Base-by-base conservation (phyloP, 2,888 invertebrate species). In the Tipula unca region DNA sequence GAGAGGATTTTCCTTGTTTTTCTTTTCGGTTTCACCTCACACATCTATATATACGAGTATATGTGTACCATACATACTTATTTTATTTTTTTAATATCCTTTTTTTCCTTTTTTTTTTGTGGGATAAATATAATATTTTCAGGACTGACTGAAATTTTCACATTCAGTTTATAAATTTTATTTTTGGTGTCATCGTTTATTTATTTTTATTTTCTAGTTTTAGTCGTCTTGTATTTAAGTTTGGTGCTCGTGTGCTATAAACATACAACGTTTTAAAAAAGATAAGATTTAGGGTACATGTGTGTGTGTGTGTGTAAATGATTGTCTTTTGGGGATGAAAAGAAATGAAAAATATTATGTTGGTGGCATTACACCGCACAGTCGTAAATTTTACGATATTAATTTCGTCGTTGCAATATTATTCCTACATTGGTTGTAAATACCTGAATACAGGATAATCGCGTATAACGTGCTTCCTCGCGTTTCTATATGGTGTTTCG, bases 241-340 rank as follows among this genome's bases (percentile, higher is more conserved):
- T 69, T 69, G 69, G 69, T 69, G 69, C 69, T 69, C 25, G 69
- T 69, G 69, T 69, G 69, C 69, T 69, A 69, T 69, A 69, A 69
- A 69, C 69, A 69, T 25, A 69, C 25, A 69, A 69, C 48, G 48
- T 48, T 48, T 69, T 69, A 69, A 69, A 69, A 25, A 20, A 8
- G 25, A 69, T 69, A 69, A 69, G 69, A 69, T 69, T 69, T 25
- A 69, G 69, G 69, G 25, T 25, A 25, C 25, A 54, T 54, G 17
- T 69, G 42, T 14, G 1, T 2, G 25, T 69, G 69, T 69, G 4
- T 48, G 20, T 8, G 25, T 69, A n/a, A n/a, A n/a, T 42, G 48
- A 4, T 17, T 48, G 20, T 69, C n/a, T n/a, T 69, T 20, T 13
- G 69, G 25, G 25, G 69, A 69, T 69, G 69, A 69, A 69, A 1